Evolutionary conservation across 2,797 vertebrate genomes (phyloP), one percentile per base, ranked within the genome.

Genomic region (Dallia pectoralis): DNA sequence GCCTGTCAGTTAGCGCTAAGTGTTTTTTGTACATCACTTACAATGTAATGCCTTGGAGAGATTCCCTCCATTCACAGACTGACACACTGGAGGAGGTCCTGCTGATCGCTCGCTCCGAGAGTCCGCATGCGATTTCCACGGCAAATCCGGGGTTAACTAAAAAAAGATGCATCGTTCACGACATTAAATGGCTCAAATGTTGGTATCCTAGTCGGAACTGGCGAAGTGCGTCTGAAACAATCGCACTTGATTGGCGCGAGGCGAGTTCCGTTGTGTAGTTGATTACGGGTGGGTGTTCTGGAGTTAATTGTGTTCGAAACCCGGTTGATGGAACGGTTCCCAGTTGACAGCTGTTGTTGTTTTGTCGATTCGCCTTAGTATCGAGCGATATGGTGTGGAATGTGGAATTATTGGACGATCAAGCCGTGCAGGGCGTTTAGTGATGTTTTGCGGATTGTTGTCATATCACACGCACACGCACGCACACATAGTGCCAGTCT

Each of bases 101-200:
- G 11, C 19, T 67, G n/a, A 67, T 18, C 36, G 15, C 22, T 73
- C 6, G 25, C 29, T 19, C 49, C 56, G 44, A 18, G 11, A 67
- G 32, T 22, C 16, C 16, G 12, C 22, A 15, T 44, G 4, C n/a
- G 25, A 68, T 2, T 18, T 40, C 53, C 18, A 47, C 22, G 44
- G 63, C 30, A 66, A 9, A 27, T 73, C 59, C 49, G 30, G 14
- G n/a, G 6, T 29, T 65, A 33, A 47, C 15, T 47, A 48, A 47
- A 44, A 30, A 64, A 19, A 67, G 12, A 66, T 40, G 2, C 5
- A 36, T 53, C 4, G 30, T 51, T 67, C 69, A 49, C 48, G 7
- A 8, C 25, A 70, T 76, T n/a, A 69, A 71, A 75, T 65, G 59
- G 63, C 47, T 29, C 62, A 76, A 71, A 76, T 73, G 73, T 79